Base-by-base conservation (phyloP, 2,113 vertebrate species). In the Anser cygnoides region DNA sequence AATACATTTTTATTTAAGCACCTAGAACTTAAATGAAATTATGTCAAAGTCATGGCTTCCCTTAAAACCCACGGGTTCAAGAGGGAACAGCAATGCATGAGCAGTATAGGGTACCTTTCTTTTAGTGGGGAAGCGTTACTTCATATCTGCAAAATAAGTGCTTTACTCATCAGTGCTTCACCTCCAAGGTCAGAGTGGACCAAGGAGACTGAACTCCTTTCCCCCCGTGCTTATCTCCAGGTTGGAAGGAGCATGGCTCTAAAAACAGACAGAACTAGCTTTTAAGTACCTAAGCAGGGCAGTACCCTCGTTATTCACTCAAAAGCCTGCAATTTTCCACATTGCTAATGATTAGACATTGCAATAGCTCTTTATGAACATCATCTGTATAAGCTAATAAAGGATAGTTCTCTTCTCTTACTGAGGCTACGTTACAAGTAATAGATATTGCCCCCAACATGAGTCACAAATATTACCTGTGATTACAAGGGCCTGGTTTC, bases 161-260 rank as follows among this genome's bases (percentile, higher is more conserved):
- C 2, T 33, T 61, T 16, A 54, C 33, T 62, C 52, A 83, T 1
- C 52, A 78, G 6, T 6, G 37, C 35, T 66, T 83, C 67, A 79
- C 28, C 62, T 66, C 50, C 37, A 23, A 74, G 19, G 50, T 44
- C 65, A 65, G 0, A 86, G 0, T 76, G 12, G 67, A 46, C 33
- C 23, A 76, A 54, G 18, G 78, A 18, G 35, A 16, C 11, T 26
- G 49, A 63, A 77, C 6, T 80, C 37, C 13, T 43, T 19, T 21
- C 5, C 5, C 6, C 8, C n/a, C 8, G 2, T 1, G 9, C 11
- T 0, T 28, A 72, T 4, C 43, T 75, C 33, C 58, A 65, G n/a
- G 15, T 12, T 73, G 44, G 55, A 90, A 90, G 4, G 5, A 18
- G 31, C 6, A 84, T 28, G 55, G 8, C 35, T 35, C 35, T 66